Conservation (phyloP, 2,797 vertebrate species). For the Taeniopygia guttata region DNA sequence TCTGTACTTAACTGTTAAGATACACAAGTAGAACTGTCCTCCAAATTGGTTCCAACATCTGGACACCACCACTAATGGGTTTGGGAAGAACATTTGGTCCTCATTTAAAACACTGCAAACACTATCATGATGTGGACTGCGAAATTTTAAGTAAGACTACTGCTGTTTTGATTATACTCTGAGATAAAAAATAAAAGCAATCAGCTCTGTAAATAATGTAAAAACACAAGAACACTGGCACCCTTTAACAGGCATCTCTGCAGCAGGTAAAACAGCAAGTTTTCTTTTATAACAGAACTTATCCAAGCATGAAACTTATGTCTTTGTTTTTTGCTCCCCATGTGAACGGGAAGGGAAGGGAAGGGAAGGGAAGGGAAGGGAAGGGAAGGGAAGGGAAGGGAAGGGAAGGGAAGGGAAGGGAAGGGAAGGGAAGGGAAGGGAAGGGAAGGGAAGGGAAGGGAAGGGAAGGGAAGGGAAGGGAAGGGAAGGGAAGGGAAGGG, state of each 20-base stretch:
- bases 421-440: too few relatives aligned
- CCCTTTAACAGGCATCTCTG: slow-evolving; percentile 10
- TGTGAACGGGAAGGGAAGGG: too few relatives aligned
- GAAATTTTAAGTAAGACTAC: slow-evolving; percentile 70
- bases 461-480: neutral
- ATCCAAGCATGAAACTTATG: neutral
- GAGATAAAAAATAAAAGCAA: slow-evolving; percentile 52
- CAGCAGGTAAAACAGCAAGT: neutral
- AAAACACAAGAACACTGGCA: slow-evolving; percentile 19
- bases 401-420: neutral
- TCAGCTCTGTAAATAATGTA: neutral
- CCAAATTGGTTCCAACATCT: slow-evolving; percentile 69
- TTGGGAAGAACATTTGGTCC: slow-evolving; percentile 65
- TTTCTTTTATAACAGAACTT: neutral
- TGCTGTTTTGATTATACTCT: slow-evolving; percentile 65
- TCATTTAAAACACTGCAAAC: slow-evolving; percentile 67
- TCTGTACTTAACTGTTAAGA: slow-evolving; percentile 2
- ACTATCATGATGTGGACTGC: slow-evolving; percentile 41
- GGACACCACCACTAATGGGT: slow-evolving; percentile 51
- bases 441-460: neutral
- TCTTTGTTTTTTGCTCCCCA: neutral
- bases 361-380: too few relatives aligned
- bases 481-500: neutral
- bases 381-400: neutral
- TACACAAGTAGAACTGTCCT: slow-evolving; percentile 38